phyloP scores from a whole-genome alignment of 1,140 invertebrate genomes.

The Drosophila pruinosa region DNA sequence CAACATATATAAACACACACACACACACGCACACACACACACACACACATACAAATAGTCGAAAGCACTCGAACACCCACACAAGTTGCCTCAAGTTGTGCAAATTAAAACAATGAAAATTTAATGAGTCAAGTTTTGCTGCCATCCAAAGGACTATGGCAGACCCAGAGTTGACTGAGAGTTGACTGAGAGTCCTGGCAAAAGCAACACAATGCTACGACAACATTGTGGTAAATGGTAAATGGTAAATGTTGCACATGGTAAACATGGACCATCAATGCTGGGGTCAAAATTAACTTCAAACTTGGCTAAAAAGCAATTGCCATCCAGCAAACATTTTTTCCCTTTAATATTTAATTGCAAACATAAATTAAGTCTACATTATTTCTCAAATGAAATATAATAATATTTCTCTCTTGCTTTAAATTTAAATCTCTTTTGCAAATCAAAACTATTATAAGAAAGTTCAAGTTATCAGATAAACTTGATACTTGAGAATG shows the following conservation, averaged over 20 bases:
- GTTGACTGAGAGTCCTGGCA: slow-evolving; percentile 43
- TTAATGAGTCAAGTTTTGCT: slow-evolving; percentile 68
- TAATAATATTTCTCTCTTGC: no score
- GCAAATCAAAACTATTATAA: no score
- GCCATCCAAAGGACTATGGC: slow-evolving; percentile 13
- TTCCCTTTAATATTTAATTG: no score
- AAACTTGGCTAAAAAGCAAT: background rate
- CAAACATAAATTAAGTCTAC: no score
- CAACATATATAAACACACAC: slow-evolving; percentile 3
- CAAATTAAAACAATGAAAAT: slow-evolving; percentile 79
- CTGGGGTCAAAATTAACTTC: background rate
- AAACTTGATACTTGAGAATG: no score
- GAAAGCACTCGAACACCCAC: slow-evolving; percentile 1
- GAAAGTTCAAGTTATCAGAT: no score
- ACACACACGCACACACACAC: background rate
- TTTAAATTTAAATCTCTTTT: no score
- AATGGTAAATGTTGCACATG: slow-evolving; percentile 8
- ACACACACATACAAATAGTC: slow-evolving; percentile 4
- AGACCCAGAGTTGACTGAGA: slow-evolving; percentile 7
- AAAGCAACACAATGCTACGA: slow-evolving; percentile 28
- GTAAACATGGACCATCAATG: background rate
- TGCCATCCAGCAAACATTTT: no score
- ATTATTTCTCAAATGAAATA: background rate
- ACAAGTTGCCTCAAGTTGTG: slow-evolving; percentile 34
- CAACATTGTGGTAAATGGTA: slow-evolving; percentile 23